A percentile compares a stretch with the other conserved stretches of the same genome.
Conservation (phyloP, 2,113 vertebrate species). For the Catharus fuscescens region DNA sequence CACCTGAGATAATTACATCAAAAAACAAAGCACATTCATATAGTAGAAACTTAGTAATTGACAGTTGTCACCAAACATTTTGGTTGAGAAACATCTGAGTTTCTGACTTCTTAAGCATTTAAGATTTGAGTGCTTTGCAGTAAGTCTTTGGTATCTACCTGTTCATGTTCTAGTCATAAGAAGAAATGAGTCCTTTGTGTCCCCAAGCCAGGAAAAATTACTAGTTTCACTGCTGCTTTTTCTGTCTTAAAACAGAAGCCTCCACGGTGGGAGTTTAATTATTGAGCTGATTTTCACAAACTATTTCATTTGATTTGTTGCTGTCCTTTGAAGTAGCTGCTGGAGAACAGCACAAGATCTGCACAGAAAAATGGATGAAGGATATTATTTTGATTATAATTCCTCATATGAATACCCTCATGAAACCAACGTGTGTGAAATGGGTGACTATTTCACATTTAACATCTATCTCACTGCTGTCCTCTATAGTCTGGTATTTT, state of each 20-base stretch:
- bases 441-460: neutral
- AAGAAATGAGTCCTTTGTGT: conserved; percentile 1
- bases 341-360: neutral
- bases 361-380: conserved; percentile 40
- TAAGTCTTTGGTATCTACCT: neutral
- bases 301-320: neutral
- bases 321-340: neutral
- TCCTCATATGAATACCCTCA: neutral
- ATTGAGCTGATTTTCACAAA: neutral
- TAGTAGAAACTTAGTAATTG: neutral
- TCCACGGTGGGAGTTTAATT: neutral
- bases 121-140: neutral
- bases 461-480: conserved; percentile 63
- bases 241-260: neutral
- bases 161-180: neutral
- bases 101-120: neutral
- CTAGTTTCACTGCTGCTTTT: conserved; percentile 62
- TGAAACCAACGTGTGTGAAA: conserved; percentile 71
- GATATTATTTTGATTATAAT: neutral
- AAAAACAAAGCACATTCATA: neutral
- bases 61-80: neutral
- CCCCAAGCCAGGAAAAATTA: neutral
- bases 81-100: neutral
- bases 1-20: neutral
- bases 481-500: conserved; percentile 78